Evolutionary conservation across 2,888 invertebrate genomes (phyloP).

Genomic region (Andrena fulva): DNA sequence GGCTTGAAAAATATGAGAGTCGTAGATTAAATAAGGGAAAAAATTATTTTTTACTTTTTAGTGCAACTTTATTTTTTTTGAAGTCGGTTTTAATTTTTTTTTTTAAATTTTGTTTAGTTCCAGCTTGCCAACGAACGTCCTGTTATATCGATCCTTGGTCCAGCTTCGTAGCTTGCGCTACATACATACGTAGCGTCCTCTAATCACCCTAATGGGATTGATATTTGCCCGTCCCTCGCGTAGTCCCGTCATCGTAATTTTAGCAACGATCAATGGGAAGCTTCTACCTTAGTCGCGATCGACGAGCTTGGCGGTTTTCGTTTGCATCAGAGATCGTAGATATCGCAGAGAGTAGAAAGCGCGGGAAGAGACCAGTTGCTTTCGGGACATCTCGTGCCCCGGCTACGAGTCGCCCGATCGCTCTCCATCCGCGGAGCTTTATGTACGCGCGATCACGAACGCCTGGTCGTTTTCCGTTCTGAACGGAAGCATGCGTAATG

Average conservation of each 20-base stretch:
- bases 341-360: background rate
- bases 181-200: background rate
- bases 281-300: slow-evolving; percentile 47
- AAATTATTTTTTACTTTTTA: no score
- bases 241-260: slow-evolving; percentile 48
- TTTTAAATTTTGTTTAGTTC: background rate
- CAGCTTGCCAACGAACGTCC: background rate
- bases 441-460: slow-evolving; percentile 5
- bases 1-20: no score
- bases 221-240: slow-evolving; percentile 29
- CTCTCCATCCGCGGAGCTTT: slow-evolving; percentile 1
- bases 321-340: slow-evolving; percentile 11
- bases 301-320: slow-evolving; percentile 3
- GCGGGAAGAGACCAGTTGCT: slow-evolving; percentile 4
- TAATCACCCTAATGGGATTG: slow-evolving; percentile 15
- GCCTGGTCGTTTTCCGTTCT: slow-evolving; percentile 47
- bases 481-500: slow-evolving; percentile 50
- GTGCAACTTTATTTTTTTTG: no score
- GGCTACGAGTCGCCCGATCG: background rate
- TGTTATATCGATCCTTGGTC: slow-evolving; percentile 25
- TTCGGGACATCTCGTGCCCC: background rate
- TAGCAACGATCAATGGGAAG: slow-evolving; percentile 64
- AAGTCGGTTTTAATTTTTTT: no score
- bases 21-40: no score
- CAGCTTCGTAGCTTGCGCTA: slow-evolving; percentile 18